A percentile compares a stretch with the other conserved stretches of the same genome.
Conservation (phyloP, 2,797 vertebrate genomes). For the Crenuchus spilurus region DNA sequence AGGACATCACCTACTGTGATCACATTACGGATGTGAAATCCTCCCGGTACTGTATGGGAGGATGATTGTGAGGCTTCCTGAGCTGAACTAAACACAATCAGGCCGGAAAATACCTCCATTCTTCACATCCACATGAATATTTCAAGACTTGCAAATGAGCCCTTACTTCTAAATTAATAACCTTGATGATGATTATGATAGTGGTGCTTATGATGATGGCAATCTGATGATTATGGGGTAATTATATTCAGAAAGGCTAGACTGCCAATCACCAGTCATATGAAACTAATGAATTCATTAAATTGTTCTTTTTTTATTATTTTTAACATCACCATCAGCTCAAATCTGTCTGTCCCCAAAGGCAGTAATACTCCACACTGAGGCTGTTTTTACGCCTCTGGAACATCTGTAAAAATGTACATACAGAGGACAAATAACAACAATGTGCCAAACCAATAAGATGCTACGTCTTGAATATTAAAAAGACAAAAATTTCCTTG, state of each 20-base stretch:
- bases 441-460: conserved; percentile 18
- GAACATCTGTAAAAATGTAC: not conserved
- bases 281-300: conserved; percentile 46
- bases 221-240: conserved; percentile 53
- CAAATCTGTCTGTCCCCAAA: conserved; percentile 1
- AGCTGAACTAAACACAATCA: conserved; percentile 14
- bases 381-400: not conserved
- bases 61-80: not conserved
- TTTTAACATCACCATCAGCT: conserved; percentile 18
- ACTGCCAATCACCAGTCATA: conserved; percentile 45
- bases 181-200: conserved; percentile 51
- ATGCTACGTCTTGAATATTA: conserved; percentile 11
- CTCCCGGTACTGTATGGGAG: not conserved
- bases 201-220: conserved; percentile 51
- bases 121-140: conserved; percentile 41
- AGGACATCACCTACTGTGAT: too few relatives aligned
- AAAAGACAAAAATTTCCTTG: conserved; percentile 8
- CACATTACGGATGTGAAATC: not conserved
- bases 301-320: conserved; percentile 35
- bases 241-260: conserved; percentile 48
- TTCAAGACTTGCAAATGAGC: conserved; percentile 49
- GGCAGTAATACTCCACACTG: not conserved
- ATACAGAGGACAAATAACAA: conserved; percentile 3
- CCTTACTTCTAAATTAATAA: conserved; percentile 50
- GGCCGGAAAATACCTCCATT: conserved; percentile 13